Evolutionary conservation across 2,797 vertebrate species (phyloP), one percentile per base, ranked within the genome.

Genomic region (Tachyglossus aculeatus): DNA sequence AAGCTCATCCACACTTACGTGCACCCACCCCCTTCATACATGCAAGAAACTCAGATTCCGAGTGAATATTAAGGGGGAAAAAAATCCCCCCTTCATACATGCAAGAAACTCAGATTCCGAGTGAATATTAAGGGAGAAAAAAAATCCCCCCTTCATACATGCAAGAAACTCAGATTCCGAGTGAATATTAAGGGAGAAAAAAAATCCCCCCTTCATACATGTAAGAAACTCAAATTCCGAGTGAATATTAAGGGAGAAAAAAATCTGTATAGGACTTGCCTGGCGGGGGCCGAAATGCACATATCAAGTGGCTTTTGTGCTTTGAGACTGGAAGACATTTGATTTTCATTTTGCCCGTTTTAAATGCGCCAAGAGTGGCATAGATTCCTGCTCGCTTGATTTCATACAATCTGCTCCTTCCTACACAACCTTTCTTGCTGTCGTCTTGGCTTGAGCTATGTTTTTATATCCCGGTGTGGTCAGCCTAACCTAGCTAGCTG

Each of bases 341-440:
- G 66, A 69, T 87, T 88, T 78, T 80, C 27, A 86, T 88, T 86
- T 83, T 82, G 41, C 1, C 78, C 50, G 32, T 59, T 78, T 85
- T 81, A 72, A 74, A 47, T 78, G 69, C 53, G 72, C 81, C 61
- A 65, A 56, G 78, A 79, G 58, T 82, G 75, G 73, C 83, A 73
- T 72, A 44, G 69, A 39, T 16, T 16, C 70, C 29, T 63, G 33
- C 75, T 84, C 63, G 58, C 73, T 76, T 39, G 77, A 38, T 9
- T 75, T 69, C 25, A 83, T 29, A 31, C 59, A 79, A 33, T 75
- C 57, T 74, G 65, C 38, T 62, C 5, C 22, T n/a, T 41, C 74
- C 19, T n/a, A n/a, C n/a, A n/a, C n/a, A n/a, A n/a, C 63, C 41
- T 86, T 82, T 65, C 39, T 32, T 2, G 3, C 50, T 77, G 25